Conservation (phyloP, 2,888 invertebrate genomes). For the Zygogramma bicolorata region DNA sequence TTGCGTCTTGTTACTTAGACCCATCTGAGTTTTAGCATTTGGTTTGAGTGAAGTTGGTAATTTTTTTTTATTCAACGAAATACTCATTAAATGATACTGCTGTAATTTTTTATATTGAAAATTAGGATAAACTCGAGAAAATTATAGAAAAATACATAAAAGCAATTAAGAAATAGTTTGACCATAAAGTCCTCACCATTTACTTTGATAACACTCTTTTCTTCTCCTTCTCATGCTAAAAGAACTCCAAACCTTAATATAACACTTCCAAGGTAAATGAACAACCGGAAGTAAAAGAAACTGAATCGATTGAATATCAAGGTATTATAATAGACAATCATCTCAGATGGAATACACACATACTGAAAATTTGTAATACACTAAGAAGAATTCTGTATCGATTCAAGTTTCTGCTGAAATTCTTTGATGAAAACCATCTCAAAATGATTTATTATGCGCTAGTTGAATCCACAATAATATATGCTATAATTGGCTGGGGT, state of each 20-base stretch:
- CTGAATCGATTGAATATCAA: background rate
- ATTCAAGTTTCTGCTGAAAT: too few species aligned
- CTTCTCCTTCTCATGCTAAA: background rate
- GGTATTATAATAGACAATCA: background rate
- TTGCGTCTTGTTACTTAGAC: too few species aligned
- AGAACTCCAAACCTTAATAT: background rate
- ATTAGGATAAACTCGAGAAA: background rate
- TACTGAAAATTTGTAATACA: background rate
- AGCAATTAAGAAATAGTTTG: background rate
- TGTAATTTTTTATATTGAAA: background rate
- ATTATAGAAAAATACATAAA: background rate
- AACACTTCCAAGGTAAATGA: too few species aligned
- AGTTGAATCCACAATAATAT: background rate
- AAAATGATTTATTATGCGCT: background rate
- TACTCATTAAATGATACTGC: background rate
- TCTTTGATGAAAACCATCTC: too few species aligned
- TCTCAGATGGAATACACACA: background rate
- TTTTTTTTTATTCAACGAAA: too few species aligned
- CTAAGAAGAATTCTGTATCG: too few species aligned
- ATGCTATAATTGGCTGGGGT: background rate
- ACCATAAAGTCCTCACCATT: background rate
- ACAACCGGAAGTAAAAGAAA: too few species aligned
- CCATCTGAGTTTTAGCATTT: too few species aligned
- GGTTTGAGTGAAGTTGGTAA: too few species aligned
- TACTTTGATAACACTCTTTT: background rate